A percentile compares a stretch with the other conserved stretches of the same genome.
Evolutionary conservation across 2,888 invertebrate species (phyloP).

Genomic region (Toxonevra muliebris): DNA sequence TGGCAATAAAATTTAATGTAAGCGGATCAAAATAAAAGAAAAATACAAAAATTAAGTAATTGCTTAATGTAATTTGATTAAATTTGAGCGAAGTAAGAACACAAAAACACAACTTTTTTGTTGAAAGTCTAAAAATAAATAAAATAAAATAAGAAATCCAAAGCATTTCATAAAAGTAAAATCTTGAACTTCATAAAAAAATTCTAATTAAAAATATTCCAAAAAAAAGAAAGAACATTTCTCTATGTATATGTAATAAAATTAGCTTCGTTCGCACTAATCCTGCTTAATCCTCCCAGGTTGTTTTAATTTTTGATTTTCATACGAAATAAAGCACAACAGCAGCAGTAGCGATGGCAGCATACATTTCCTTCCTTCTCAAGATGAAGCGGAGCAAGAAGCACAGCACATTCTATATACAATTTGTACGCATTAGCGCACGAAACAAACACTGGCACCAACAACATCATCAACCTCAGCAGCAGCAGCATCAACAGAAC

Average conservation of each 20-base stretch:
- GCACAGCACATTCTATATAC: constrained; percentile 9
- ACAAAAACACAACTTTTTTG: constrained; percentile 1
- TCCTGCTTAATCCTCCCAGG: constrained; percentile 55
- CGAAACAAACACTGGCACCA: not conserved
- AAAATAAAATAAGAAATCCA: not conserved
- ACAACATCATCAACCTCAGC: not conserved
- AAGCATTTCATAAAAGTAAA: not conserved
- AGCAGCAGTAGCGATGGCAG: constrained; percentile 20
- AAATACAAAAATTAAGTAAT: constrained; percentile 14
- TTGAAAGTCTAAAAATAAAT: not conserved
- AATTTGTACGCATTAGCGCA: constrained; percentile 37
- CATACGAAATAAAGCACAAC: constrained; percentile 40
- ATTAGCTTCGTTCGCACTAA: constrained; percentile 55
- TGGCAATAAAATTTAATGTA: constrained; percentile 34
- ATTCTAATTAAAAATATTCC: constrained; percentile 18
- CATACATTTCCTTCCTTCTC: not conserved
- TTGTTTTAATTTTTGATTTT: constrained; percentile 41
- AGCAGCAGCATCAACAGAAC: not conserved
- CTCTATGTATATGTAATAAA: constrained; percentile 16
- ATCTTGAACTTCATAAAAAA: not conserved
- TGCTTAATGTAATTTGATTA: constrained; percentile 23
- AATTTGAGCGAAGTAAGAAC: constrained; percentile 3
- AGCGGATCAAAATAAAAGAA: constrained; percentile 15
- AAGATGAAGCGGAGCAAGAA: constrained; percentile 19
- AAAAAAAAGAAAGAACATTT: constrained; percentile 45